Conservation (phyloP, 2,113 vertebrate species). For the Peromyscus californicus region DNA sequence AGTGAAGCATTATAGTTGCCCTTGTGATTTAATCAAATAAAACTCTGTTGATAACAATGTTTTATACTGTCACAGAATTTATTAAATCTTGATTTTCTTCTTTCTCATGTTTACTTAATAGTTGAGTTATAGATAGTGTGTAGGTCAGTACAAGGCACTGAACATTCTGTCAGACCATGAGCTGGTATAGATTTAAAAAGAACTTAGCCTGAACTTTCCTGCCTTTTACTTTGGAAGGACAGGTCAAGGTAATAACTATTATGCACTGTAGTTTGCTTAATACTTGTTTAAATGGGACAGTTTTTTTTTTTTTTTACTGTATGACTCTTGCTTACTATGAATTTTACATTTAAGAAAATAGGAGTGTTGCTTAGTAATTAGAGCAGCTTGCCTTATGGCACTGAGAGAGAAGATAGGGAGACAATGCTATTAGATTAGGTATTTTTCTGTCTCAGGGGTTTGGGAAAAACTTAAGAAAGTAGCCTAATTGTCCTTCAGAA, state of each 20-base stretch:
- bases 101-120: slow-evolving; percentile 35
- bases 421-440: not conserved
- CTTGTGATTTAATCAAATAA: slow-evolving; percentile 36
- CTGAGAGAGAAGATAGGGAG: not conserved
- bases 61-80: not conserved
- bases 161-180: not conserved
- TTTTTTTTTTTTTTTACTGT: not conserved
- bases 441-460: not conserved
- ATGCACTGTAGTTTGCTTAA: not conserved
- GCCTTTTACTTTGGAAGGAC: not conserved
- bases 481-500: not conserved
- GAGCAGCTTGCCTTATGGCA: not conserved
- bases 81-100: not conserved
- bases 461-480: not conserved
- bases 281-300: not conserved
- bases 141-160: slow-evolving; percentile 2
- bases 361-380: not conserved
- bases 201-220: not conserved
- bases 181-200: not conserved
- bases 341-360: slow-evolving; percentile 35
- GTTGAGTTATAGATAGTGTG: not conserved
- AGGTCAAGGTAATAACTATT: not conserved
- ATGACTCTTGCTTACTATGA: not conserved
- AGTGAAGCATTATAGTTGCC: not conserved
- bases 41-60: not conserved